These are phyloP conservation scores for Amphiprion percula DNA, from an alignment of 2,113 vertebrate species.

Conservation along the genomic window DNA sequence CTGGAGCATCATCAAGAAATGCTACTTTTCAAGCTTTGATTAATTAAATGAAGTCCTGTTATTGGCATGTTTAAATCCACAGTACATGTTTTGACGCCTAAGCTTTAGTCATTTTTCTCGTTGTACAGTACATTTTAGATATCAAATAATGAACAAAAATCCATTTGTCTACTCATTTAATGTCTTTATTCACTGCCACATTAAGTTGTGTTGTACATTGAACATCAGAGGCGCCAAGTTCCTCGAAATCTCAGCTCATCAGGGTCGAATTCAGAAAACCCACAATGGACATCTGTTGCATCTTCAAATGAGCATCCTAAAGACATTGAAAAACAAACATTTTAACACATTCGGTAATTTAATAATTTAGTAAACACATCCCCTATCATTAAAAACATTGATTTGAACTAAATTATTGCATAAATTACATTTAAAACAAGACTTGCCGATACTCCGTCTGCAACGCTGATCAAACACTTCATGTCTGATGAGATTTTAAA, in stretches of 20 bases:
- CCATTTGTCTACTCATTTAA: constrained; percentile 20
- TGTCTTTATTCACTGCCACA: constrained; percentile 66
- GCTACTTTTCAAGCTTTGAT: too few relatives aligned
- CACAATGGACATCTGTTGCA: neutral
- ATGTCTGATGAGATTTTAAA: constrained; percentile 45
- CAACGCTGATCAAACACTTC: constrained; percentile 42
- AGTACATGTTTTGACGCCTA: too few relatives aligned
- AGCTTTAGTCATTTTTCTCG: too few relatives aligned
- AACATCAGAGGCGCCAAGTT: constrained; percentile 19
- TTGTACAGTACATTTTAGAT: too few relatives aligned
- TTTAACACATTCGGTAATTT: neutral
- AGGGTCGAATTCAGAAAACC: constrained; percentile 13
- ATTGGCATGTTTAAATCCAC: too few relatives aligned
- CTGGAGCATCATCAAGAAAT: too few relatives aligned
- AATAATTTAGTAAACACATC: neutral
- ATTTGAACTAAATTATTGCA: too few relatives aligned
- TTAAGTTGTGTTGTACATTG: constrained; percentile 49
- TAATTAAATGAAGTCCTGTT: too few relatives aligned
- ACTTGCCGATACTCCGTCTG: constrained; percentile 48
- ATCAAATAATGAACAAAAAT: too few relatives aligned
- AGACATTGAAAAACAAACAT: constrained; percentile 42
- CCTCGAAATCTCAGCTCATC: constrained; percentile 23
- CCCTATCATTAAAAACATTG: too few relatives aligned
- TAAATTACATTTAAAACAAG: constrained; percentile 3
- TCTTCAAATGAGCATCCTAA: constrained; percentile 42